phyloP scores from a whole-genome alignment of 92 coral and sea anemone genomes.

The Phenganax subtilis region DNA sequence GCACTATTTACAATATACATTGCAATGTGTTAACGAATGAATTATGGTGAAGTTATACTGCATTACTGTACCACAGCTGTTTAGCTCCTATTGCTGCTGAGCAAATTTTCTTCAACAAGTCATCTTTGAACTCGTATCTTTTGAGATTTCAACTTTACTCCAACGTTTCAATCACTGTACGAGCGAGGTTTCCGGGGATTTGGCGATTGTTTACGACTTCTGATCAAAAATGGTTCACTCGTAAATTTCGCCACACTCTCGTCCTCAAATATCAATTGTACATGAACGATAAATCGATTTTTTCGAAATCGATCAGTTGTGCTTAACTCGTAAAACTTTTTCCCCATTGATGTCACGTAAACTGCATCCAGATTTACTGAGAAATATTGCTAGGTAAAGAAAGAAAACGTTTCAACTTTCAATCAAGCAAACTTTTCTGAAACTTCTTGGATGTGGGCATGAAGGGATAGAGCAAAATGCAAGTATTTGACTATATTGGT shows the following conservation, averaged over 20 bases:
- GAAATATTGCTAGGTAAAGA: slow-evolving; percentile 41
- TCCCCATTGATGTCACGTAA: slow-evolving; percentile 66
- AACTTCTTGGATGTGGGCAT: too few relatives aligned
- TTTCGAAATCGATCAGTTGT: slow-evolving; percentile 67
- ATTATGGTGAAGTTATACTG: too few relatives aligned
- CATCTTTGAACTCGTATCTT: not conserved
- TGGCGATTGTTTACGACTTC: slow-evolving; percentile 48
- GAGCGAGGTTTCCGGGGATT: slow-evolving; percentile 24
- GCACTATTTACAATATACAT: too few relatives aligned
- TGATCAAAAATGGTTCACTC: slow-evolving; percentile 68
- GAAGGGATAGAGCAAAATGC: not conserved
- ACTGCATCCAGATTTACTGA: slow-evolving; percentile 81
- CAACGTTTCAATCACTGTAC: not conserved
- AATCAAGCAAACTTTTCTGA: not conserved
- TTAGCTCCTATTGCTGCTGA: not conserved
- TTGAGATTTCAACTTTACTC: not conserved
- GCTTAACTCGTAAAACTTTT: slow-evolving; percentile 67
- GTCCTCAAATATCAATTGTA: slow-evolving; percentile 61
- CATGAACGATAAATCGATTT: slow-evolving; percentile 70
- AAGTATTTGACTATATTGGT: not conserved
- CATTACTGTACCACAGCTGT: too few relatives aligned
- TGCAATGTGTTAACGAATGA: too few relatives aligned
- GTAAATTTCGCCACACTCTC: slow-evolving; percentile 39
- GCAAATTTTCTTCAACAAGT: not conserved
- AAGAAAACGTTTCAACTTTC: not conserved